A percentile compares a stretch with the other conserved stretches of the same genome.
phyloP scores from a whole-genome alignment of 2,113 vertebrate genomes.

The Prochilodus magdalenae region DNA sequence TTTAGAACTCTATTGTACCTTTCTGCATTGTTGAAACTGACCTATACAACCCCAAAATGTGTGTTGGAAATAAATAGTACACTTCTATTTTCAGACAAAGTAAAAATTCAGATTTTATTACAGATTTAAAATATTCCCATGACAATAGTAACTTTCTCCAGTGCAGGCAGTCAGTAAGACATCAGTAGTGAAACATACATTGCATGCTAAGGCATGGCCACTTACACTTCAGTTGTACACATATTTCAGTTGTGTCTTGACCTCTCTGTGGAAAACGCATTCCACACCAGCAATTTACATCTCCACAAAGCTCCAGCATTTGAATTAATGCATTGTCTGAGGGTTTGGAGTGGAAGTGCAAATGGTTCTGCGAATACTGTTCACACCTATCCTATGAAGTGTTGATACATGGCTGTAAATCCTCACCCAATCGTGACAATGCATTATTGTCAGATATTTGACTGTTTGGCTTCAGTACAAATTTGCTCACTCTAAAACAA shows the following conservation, averaged over 20 bases:
- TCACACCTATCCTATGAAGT: neutral
- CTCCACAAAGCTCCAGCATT: neutral
- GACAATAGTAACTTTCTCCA: neutral
- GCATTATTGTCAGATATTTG: too few relatives aligned
- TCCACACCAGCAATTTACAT: constrained; percentile 41
- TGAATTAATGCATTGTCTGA: neutral
- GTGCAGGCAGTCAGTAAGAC: too few relatives aligned
- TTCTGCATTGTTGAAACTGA: too few relatives aligned
- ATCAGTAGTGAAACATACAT: neutral
- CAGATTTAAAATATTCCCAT: neutral
- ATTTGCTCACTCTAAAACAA: too few relatives aligned
- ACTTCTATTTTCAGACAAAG: too few relatives aligned
- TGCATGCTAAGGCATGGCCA: neutral
- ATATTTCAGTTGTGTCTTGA: neutral
- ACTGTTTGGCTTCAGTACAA: too few relatives aligned
- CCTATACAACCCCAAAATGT: too few relatives aligned
- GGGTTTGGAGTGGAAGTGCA: constrained; percentile 17
- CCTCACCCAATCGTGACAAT: neutral
- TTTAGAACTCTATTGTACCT: too few relatives aligned
- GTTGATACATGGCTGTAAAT: neutral
- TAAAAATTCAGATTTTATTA: too few relatives aligned
- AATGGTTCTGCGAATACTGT: constrained; percentile 10
- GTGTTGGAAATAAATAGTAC: too few relatives aligned
- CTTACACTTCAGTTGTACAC: neutral
- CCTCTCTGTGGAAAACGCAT: neutral